Percentiles rank a stretch among this genome's conserved stretches.
phyloP scores from a whole-genome alignment of 2,113 vertebrate species.

The Pterocles gutturalis region DNA sequence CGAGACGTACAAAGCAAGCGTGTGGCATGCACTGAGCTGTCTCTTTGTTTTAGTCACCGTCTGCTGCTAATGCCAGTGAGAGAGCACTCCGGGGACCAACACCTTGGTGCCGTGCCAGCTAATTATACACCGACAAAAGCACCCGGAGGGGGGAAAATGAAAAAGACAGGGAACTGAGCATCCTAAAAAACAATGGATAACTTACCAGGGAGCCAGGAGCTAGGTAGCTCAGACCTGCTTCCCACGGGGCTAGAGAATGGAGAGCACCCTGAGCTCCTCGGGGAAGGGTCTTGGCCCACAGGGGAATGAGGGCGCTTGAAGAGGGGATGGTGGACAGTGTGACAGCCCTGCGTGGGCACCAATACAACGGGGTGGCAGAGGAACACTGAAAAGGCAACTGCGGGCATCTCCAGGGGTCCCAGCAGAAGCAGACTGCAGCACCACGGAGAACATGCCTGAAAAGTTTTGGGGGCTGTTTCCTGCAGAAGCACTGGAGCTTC shows the following conservation, averaged over 20 bases:
- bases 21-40: not conserved
- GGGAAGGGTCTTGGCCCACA: not conserved
- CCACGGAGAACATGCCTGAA: not conserved
- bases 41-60: constrained; percentile 41
- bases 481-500: not conserved
- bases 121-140: not conserved
- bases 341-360: not conserved
- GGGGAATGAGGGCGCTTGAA: not conserved
- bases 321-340: not conserved
- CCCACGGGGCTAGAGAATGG: accelerated
- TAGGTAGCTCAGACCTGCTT: not conserved
- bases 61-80: constrained; percentile 8
- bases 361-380: not conserved
- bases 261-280: not conserved
- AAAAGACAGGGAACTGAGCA: not conserved
- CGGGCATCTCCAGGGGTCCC: not conserved
- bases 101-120: not conserved
- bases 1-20: not conserved
- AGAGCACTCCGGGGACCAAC: not conserved
- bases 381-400: not conserved
- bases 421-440: not conserved
- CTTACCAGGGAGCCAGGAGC: accelerated
- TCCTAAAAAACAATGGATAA: not conserved
- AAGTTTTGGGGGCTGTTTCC: not conserved
- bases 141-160: not conserved